Percentiles rank a stretch among this genome's conserved stretches.
These are phyloP conservation scores for Eupleurogrammus muticus DNA, from an alignment of 2,797 vertebrate species.

Conservation along the genomic window DNA sequence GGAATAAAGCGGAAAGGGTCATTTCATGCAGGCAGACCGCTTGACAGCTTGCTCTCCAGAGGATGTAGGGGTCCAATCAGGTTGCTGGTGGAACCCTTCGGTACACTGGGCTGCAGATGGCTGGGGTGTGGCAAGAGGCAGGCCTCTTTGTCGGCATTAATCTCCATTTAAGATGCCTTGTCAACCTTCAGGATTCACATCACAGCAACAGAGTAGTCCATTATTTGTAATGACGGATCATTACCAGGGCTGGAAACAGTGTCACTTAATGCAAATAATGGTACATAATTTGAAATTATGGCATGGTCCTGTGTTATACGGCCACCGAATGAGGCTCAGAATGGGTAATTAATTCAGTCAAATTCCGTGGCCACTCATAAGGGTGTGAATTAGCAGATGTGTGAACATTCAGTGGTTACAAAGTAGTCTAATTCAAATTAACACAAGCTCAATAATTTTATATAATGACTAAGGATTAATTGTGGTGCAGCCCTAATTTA, in stretches of 20 bases:
- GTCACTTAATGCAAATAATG: constrained; percentile 51
- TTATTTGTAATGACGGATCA: constrained; percentile 63
- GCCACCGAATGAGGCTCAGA: constrained; percentile 33
- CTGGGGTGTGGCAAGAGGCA: constrained; percentile 71
- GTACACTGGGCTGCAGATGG: constrained; percentile 76
- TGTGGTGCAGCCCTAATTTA: constrained; percentile 18
- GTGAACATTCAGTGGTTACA: constrained; percentile 12
- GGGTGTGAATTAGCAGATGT: constrained; percentile 20
- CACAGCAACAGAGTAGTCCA: constrained; percentile 37
- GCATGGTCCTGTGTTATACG: constrained; percentile 15
- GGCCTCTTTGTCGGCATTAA: constrained; percentile 74
- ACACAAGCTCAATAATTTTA: constrained; percentile 34
- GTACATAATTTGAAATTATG: constrained; percentile 48
- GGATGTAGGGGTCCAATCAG: constrained; percentile 72
- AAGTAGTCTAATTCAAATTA: constrained; percentile 54
- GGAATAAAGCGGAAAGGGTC: constrained; percentile 67
- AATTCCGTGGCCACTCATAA: constrained; percentile 24
- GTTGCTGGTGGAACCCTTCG: constrained; percentile 60
- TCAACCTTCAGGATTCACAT: constrained; percentile 55
- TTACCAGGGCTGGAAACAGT: constrained; percentile 44
- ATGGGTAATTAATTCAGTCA: constrained; percentile 37
- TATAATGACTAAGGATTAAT: constrained; percentile 20
- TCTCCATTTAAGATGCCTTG: constrained; percentile 79
- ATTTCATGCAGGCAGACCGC: constrained; percentile 77
- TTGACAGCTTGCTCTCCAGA: constrained; percentile 79